Evolutionary conservation across 2,113 vertebrate genomes (phyloP).

Genomic region (Ciconia maguari): DNA sequence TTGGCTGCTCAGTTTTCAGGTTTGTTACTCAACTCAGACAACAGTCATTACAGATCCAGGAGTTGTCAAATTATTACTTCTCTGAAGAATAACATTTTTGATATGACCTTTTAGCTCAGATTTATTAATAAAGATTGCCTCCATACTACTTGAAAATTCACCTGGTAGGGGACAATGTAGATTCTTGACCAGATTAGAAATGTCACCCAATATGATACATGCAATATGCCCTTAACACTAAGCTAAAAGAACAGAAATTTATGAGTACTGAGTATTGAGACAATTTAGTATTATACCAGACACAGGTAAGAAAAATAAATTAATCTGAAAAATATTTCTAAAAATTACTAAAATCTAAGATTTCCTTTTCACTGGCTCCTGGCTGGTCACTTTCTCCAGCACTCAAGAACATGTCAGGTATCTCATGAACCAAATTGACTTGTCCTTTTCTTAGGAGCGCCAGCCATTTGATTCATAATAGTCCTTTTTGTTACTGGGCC

Average conservation of each 20-base stretch:
- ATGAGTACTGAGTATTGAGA: neutral
- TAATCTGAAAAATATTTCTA: neutral
- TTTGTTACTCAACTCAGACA: neutral
- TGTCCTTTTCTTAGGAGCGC: neutral
- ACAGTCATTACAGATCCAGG: neutral
- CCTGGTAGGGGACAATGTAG: neutral
- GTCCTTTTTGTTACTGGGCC: neutral
- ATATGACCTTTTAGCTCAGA: neutral
- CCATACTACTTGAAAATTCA: neutral
- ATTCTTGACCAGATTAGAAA: neutral
- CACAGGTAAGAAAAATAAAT: neutral
- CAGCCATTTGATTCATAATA: neutral
- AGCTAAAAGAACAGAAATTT: neutral
- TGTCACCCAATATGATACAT: neutral
- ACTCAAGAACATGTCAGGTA: neutral
- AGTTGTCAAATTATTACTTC: neutral
- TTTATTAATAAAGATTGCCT: neutral
- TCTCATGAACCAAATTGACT: neutral
- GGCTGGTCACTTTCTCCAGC: neutral
- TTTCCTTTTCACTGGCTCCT: neutral
- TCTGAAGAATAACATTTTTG: neutral
- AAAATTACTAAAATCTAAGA: neutral
- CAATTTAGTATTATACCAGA: neutral
- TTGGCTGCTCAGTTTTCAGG: neutral
- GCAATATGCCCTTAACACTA: neutral